Evolutionary conservation across 2,797 vertebrate genomes (phyloP).

Genomic region (Gobionotothen gibberifrons): DNA sequence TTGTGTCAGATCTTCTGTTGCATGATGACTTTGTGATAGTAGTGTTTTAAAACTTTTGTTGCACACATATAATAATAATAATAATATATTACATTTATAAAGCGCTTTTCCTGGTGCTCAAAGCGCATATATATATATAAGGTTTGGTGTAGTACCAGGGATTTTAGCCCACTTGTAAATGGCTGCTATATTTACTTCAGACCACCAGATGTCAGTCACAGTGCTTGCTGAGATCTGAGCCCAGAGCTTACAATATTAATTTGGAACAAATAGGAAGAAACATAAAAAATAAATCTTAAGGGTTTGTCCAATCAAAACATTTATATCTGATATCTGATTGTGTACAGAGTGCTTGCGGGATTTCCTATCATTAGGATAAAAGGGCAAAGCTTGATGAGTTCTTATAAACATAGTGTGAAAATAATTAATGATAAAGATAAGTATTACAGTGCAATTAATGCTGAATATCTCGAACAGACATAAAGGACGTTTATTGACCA

Average conservation of each 20-base stretch:
- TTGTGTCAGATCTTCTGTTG: not conserved
- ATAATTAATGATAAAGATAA: not conserved
- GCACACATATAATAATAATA: no score
- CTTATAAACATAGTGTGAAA: not conserved
- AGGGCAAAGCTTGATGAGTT: not conserved
- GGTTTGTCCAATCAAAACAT: no score
- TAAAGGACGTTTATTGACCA: not conserved
- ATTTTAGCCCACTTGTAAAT: not conserved
- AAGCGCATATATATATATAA: no score
- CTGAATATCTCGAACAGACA: not conserved
- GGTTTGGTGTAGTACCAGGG: not conserved
- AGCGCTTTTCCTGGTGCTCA: no score
- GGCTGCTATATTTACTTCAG: slow-evolving; percentile 5
- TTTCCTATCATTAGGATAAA: not conserved
- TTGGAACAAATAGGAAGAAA: no score
- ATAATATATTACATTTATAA: no score
- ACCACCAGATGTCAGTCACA: slow-evolving; percentile 56
- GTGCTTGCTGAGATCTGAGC: not conserved
- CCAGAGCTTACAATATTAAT: not conserved
- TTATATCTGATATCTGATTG: not conserved
- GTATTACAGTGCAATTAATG: not conserved
- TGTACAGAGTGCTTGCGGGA: not conserved
- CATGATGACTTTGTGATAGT: not conserved
- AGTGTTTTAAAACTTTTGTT: not conserved
- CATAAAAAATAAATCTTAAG: no score